Evolutionary conservation across 2,888 invertebrate species (phyloP).

Genomic region (Parnassius orleans): DNA sequence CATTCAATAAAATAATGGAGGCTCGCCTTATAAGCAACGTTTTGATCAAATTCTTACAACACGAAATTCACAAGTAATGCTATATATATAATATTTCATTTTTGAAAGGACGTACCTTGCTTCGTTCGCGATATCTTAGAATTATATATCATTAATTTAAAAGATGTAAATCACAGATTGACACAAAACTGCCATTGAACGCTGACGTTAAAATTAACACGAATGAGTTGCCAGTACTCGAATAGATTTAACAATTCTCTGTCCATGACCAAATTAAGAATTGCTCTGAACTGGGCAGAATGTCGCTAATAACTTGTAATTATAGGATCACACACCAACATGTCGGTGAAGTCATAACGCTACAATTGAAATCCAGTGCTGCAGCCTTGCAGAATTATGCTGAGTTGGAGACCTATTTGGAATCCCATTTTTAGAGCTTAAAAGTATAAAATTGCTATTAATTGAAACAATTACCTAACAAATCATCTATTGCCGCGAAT

Average conservation of each 20-base stretch:
- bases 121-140: constrained; percentile 41
- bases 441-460: constrained; percentile 44
- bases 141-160: constrained; percentile 31
- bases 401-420: too few species aligned
- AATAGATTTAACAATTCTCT: constrained; percentile 57
- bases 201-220: constrained; percentile 50
- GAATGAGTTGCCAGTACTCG: constrained; percentile 44
- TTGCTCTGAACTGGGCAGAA: constrained; percentile 51
- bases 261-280: constrained; percentile 56
- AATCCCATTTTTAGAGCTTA: constrained; percentile 35
- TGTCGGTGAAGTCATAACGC: too few species aligned
- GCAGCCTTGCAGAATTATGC: too few species aligned
- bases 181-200: constrained; percentile 28
- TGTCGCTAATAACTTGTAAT: constrained; percentile 31
- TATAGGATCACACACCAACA: too few species aligned
- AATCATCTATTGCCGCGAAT: constrained; percentile 1
- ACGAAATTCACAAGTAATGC: constrained; percentile 48
- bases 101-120: constrained; percentile 24
- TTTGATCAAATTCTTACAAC: constrained; percentile 38
- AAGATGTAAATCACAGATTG: constrained; percentile 26
- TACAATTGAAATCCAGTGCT: too few species aligned
- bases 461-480: constrained; percentile 23
- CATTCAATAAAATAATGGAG: constrained; percentile 62
- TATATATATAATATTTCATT: constrained; percentile 50
- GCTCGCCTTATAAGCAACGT: constrained; percentile 53